A percentile compares a stretch with the other conserved stretches of the same genome.
These are phyloP conservation scores for Phymatocera aterrima DNA, from an alignment of 2,888 invertebrate species.

Conservation along the genomic window DNA sequence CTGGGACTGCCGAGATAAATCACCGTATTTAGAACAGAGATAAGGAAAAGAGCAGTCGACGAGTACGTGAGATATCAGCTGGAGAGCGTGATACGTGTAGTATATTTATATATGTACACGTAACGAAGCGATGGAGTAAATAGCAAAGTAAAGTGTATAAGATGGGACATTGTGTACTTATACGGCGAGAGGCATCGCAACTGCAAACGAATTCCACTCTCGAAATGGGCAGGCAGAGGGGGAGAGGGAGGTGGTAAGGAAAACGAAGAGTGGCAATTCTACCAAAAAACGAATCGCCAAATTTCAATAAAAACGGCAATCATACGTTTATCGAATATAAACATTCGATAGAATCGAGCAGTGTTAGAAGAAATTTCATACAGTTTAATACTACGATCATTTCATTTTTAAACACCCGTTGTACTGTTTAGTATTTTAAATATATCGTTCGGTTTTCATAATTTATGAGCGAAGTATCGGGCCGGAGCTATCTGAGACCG, in stretches of 20 bases:
- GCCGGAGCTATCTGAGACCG: slow-evolving; percentile 50
- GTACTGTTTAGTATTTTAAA: slow-evolving; percentile 36
- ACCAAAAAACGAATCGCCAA: too few relatives aligned
- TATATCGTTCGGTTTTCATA: slow-evolving; percentile 31
- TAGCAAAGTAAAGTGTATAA: background rate
- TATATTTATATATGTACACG: background rate
- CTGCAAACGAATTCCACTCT: too few relatives aligned
- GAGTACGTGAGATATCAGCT: slow-evolving; percentile 6
- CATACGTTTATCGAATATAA: too few relatives aligned
- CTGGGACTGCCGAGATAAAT: slow-evolving; percentile 15
- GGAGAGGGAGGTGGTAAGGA: too few relatives aligned
- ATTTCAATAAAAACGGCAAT: too few relatives aligned
- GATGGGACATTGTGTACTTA: background rate
- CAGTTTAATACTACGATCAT: too few relatives aligned
- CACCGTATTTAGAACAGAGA: slow-evolving; percentile 36
- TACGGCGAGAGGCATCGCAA: too few relatives aligned
- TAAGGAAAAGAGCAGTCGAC: slow-evolving; percentile 24
- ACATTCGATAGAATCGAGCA: too few relatives aligned
- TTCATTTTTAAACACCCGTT: background rate
- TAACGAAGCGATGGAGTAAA: background rate
- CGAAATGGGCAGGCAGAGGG: too few relatives aligned
- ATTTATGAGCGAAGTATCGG: slow-evolving; percentile 33
- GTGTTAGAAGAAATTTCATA: too few relatives aligned
- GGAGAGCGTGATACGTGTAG: background rate
- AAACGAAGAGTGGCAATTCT: too few relatives aligned